Evolutionary conservation across 2,888 invertebrate species (phyloP), one percentile per base, ranked within the genome.

Genomic region (Mesochorus sp.): DNA sequence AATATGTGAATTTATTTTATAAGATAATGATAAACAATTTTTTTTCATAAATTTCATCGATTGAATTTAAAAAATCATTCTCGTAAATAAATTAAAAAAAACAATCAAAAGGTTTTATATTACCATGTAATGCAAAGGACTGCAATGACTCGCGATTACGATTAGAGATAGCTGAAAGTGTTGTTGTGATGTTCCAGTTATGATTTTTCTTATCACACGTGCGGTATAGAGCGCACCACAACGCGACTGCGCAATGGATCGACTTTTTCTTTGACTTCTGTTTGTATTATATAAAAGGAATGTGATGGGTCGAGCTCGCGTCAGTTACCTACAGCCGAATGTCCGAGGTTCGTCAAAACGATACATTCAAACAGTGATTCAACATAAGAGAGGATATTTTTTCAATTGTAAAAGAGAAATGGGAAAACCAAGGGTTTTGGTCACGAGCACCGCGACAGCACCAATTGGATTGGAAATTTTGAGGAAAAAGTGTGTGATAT

Each of bases 381-480:
- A 49, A 31, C 28, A 47, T 2, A 3, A 12, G 1, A n/a, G 6
- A 37, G 4, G 3, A 28, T 14, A 39, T 39, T 10, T 19, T 17
- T n/a, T n/a, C n/a, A n/a, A n/a, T n/a, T n/a, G n/a, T n/a, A n/a
- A 8, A 12, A 12, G n/a, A 28, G 80, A 67, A n/a, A 92, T 91
- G 91, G 87, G 85, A 68, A 90, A 87, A 39, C 91, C 91, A 19
- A 92, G 91, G 85, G 92, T 93, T 55, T 87, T 93, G 21, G 88
- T 93, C 14, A 91, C 91, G 1, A 91, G 91, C 67, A 88, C 88
- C n/a, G 90, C 92, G 21, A 87, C 92, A 4, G 92, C 93, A 0
- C 75, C 88, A 72, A 80, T 87, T 17, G 93, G 91, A 1, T 80
- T 92, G 61, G 90, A 92, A 51, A 84, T 93, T 57, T 86, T 93